Evolutionary conservation across 64 coral and sea anemone species (phyloP).

Genomic region (Porites lutea): DNA sequence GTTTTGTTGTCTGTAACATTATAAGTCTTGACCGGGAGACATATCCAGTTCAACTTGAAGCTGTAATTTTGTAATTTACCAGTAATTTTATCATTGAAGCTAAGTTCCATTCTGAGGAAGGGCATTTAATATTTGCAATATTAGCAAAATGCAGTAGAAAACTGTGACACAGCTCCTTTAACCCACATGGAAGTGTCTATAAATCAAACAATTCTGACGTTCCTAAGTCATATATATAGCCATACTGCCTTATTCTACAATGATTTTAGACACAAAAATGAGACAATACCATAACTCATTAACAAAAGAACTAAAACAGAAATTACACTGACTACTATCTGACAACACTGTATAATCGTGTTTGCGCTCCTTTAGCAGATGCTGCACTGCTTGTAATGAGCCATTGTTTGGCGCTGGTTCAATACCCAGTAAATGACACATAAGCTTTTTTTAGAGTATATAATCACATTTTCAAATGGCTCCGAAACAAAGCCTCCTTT

Average conservation of each 20-base stretch:
- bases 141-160: too few relatives aligned
- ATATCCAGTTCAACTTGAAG: too few relatives aligned
- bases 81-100: too few relatives aligned
- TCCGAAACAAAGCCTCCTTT: conserved; percentile 80
- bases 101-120: too few relatives aligned
- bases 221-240: conserved; percentile 88
- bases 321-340: conserved; percentile 52
- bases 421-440: conserved; percentile 82
- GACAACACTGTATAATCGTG: conserved; percentile 56
- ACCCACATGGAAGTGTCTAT: too few relatives aligned
- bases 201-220: conserved; percentile 74
- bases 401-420: conserved; percentile 89
- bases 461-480: conserved; percentile 85
- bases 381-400: conserved; percentile 51
- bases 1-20: too few relatives aligned
- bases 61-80: too few relatives aligned
- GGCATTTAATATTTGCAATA: too few relatives aligned
- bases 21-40: too few relatives aligned
- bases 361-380: conserved; percentile 45
- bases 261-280: conserved; percentile 77
- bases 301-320: conserved; percentile 78
- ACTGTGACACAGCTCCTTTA: too few relatives aligned
- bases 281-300: conserved; percentile 93
- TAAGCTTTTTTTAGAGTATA: conserved; percentile 89
- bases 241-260: conserved; percentile 84